Evolutionary conservation across 2,888 invertebrate species (phyloP), one percentile per base, ranked within the genome.

Genomic region (Dynastes hyllus): DNA sequence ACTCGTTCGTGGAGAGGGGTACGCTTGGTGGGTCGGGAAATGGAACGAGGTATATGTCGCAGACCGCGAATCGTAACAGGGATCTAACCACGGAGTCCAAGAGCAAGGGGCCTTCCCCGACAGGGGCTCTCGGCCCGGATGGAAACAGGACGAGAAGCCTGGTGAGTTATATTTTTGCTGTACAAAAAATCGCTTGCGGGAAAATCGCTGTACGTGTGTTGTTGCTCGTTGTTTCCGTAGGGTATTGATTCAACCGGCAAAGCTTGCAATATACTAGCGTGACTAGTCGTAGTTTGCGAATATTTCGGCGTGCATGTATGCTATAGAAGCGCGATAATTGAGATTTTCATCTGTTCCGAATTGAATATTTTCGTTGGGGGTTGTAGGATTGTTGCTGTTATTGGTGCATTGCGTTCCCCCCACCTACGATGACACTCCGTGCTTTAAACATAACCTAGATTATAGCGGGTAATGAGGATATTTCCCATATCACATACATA

Each of bases 81-180:
- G 89, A 91, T 91, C 92, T 92, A 83, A 85, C 80, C 91, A 92
- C 92, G 91, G 92, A 93, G 91, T 91, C 92, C 88, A 89, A 88
- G 82, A 85, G 86, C 80, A 87, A 88, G 80, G 87, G 88, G 81
- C 87, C 88, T 81, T 87, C 88, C 82, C 87, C 86, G 82, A 84
- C 84, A 81, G 84, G 83, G 84, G 84, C 82, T 81, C 79, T 81
- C 81, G 80, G 81, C 84, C 84, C 80, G 88, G 89, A 89, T 89
- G 91, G 85, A 32, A 78, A 84, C 53, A 79, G 85, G 66, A 83
- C 84, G 61, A 84, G 87, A 80, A 92, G 92, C 86, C 89, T 92
- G 88, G 92, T 92, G 86, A 91, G 92, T 91, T 45, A 50, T 22
- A 32, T 70, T 51, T 13, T 22, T 22, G 9, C 8, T 16, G 16